A percentile compares a stretch with the other conserved stretches of the same genome.
These are phyloP conservation scores for Equus przewalskii DNA, from an alignment of 2,113 vertebrate genomes.

Conservation along the genomic window DNA sequence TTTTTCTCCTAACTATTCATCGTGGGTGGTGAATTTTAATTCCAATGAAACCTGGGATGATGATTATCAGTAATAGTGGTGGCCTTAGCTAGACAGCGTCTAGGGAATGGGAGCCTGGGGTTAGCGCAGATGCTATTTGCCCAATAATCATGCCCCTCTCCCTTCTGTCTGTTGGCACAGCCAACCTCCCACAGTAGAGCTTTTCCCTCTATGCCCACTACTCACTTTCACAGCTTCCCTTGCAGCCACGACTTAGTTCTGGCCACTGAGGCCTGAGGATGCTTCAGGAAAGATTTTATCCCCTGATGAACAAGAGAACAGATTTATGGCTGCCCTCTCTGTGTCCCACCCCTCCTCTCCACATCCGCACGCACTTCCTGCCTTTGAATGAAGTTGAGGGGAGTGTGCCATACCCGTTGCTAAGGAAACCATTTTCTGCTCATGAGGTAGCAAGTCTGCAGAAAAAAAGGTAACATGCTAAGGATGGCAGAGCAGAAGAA, in stretches of 20 bases:
- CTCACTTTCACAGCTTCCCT: not conserved
- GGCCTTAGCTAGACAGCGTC: not conserved
- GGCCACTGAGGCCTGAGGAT: not conserved
- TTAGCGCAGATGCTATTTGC: not conserved
- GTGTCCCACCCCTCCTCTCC: not conserved
- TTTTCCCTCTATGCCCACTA: not conserved
- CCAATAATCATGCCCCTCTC: not conserved
- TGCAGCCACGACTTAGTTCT: not conserved
- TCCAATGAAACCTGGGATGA: not conserved
- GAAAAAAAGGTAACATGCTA: not conserved
- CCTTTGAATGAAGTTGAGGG: not conserved
- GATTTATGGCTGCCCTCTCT: not conserved
- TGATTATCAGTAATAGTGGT: not conserved
- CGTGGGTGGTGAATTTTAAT: conserved; percentile 26
- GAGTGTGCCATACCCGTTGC: too few relatives aligned
- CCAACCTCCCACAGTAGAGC: not conserved
- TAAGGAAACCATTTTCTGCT: not conserved
- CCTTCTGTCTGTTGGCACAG: not conserved
- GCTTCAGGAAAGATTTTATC: not conserved
- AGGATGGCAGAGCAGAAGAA: not conserved
- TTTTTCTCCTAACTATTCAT: conserved; percentile 7
- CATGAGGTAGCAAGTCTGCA: not conserved
- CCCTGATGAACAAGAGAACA: not conserved
- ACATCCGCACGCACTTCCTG: not conserved
- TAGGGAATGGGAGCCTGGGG: not conserved